Evolutionary conservation across 1,140 invertebrate species (phyloP).

Genomic region (Meloidogyne floridensis): DNA sequence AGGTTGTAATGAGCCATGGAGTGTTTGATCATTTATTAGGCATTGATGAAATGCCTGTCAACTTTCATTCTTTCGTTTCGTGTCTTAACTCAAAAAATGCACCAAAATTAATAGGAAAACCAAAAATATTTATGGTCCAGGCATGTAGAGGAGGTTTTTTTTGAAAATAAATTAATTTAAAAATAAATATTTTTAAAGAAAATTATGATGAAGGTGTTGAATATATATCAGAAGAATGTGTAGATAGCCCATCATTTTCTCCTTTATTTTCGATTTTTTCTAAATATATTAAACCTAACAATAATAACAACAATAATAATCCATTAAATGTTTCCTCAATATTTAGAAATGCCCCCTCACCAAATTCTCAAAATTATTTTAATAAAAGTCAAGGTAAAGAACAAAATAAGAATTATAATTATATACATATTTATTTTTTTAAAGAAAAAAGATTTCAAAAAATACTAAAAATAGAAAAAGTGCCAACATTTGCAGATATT

Average conservation of each 20-base stretch:
- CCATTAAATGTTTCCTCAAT: slow-evolving; percentile 2
- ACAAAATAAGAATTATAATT: not conserved
- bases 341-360: not conserved
- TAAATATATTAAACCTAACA: not conserved
- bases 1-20: slow-evolving; percentile 59
- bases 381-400: not conserved
- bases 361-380: not conserved
- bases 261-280: not conserved
- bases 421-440: not conserved
- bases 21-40: slow-evolving; percentile 60
- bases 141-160: slow-evolving; percentile 70
- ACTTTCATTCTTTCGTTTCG: slow-evolving; percentile 52
- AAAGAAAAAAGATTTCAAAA: not conserved
- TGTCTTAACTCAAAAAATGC: slow-evolving; percentile 73
- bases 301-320: slow-evolving; percentile 12
- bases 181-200: slow-evolving; percentile 17
- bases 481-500: slow-evolving; percentile 69
- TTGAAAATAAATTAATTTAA: not conserved
- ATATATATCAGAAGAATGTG: not conserved
- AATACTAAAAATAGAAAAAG: not conserved
- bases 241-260: slow-evolving; percentile 5
- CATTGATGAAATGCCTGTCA: slow-evolving; percentile 52
- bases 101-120: slow-evolving; percentile 72
- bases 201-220: slow-evolving; percentile 18
- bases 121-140: slow-evolving; percentile 80